Evolutionary conservation across 2,113 vertebrate species (phyloP).

Genomic region (Mus spicilegus): DNA sequence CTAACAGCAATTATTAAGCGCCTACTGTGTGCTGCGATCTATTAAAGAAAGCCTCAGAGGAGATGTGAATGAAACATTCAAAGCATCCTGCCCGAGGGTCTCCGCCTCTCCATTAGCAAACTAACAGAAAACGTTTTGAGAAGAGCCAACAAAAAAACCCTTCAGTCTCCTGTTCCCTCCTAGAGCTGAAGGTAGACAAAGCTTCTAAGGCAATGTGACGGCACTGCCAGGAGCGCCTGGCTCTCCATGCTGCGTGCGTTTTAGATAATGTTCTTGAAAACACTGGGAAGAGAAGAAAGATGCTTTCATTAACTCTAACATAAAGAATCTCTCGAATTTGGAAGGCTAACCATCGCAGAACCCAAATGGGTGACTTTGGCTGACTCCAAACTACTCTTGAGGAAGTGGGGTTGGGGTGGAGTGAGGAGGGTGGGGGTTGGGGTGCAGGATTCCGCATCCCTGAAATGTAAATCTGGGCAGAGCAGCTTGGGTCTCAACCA

Average conservation of each 20-base stretch:
- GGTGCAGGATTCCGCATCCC: background rate
- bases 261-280: background rate
- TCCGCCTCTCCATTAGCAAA: background rate
- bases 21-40: background rate
- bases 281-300: background rate
- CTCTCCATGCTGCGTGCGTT: background rate
- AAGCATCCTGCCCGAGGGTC: background rate
- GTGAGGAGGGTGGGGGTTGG: background rate
- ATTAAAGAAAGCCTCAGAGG: background rate
- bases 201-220: background rate
- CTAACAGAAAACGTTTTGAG: background rate
- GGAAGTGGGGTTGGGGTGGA: background rate
- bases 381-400: background rate
- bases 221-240: accelerated
- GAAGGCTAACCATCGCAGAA: background rate
- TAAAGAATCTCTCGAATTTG: background rate
- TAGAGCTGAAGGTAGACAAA: background rate
- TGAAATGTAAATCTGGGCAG: background rate
- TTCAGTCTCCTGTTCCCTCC: background rate
- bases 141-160: background rate
- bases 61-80: background rate
- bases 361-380: background rate
- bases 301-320: background rate
- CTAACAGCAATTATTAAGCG: background rate
- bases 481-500: background rate